Evolutionary conservation across 2,888 invertebrate genomes (phyloP).

Genomic region (Leptopterna dolabrata): DNA sequence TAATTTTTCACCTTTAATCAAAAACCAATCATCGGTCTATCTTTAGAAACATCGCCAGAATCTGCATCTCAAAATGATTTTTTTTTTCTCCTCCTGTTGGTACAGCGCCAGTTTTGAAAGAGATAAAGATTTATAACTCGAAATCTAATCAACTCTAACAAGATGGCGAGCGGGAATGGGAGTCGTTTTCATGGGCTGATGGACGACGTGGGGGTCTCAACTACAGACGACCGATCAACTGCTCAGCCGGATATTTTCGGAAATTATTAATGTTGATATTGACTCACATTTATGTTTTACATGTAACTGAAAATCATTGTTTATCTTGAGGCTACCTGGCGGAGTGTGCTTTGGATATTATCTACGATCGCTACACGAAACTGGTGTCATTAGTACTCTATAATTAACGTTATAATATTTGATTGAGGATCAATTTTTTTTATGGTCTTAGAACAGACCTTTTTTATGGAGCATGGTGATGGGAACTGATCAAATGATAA

Average conservation of each 20-base stretch:
- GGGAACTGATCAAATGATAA: no score
- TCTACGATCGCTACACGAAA: background rate
- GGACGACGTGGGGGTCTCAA: background rate
- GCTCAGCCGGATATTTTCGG: background rate
- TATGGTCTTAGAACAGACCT: no score
- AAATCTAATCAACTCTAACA: constrained; percentile 29
- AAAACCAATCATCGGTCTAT: constrained; percentile 13
- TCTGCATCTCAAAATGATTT: constrained; percentile 3
- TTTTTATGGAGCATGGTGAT: no score
- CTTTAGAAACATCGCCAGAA: background rate
- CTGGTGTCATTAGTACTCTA: no score
- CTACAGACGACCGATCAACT: background rate
- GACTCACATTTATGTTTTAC: background rate
- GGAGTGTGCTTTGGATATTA: background rate
- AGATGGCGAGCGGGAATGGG: background rate
- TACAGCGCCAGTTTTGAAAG: constrained; percentile 2
- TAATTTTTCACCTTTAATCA: background rate
- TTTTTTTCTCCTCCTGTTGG: background rate
- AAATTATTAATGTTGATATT: background rate
- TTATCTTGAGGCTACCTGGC: background rate
- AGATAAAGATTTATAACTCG: constrained; percentile 8
- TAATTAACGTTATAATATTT: no score
- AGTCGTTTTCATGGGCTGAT: background rate
- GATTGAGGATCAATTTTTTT: no score
- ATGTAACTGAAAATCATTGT: background rate